These are phyloP conservation scores for Neogale vison DNA, from an alignment of 2,113 vertebrate species.

Conservation along the genomic window DNA sequence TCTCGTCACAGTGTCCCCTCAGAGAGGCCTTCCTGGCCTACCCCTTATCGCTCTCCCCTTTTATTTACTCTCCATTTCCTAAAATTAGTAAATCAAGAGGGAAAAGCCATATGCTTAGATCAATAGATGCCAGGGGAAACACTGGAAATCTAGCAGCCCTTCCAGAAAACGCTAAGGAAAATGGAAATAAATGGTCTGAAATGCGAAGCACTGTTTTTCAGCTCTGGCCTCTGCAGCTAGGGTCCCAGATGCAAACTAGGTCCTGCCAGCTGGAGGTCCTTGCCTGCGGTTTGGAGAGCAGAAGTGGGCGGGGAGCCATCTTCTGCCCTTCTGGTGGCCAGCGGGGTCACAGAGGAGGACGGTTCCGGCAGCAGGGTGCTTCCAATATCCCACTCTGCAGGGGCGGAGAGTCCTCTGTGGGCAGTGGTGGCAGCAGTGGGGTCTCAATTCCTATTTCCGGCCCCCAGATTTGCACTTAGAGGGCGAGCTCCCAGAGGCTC, in stretches of 20 bases:
- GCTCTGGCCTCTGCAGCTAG: not conserved
- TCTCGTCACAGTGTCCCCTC: not conserved
- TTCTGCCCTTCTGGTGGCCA: not conserved
- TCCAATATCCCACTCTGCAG: not conserved
- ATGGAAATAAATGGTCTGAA: not conserved
- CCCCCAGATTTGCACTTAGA: too few relatives aligned
- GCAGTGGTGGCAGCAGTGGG: too few relatives aligned
- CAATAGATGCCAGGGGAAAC: not conserved
- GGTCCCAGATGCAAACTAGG: too few relatives aligned
- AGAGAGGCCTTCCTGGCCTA: not conserved
- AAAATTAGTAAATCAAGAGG: not conserved
- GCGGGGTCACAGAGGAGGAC: not conserved
- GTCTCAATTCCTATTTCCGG: not conserved
- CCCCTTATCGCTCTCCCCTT: too few relatives aligned
- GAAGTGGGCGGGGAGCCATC: too few relatives aligned
- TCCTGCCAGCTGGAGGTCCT: not conserved
- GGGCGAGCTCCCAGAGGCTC: not conserved
- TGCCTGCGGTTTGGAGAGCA: not conserved
- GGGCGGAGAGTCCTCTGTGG: too few relatives aligned
- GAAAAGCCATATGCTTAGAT: not conserved
- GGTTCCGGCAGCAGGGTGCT: accelerated
- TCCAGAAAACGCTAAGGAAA: not conserved
- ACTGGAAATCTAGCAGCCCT: not conserved
- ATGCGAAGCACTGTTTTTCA: too few relatives aligned
- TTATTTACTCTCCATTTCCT: not conserved